These are phyloP conservation scores for Drosophila ogumai DNA, from an alignment of 1,140 invertebrate genomes.

Conservation along the genomic window DNA sequence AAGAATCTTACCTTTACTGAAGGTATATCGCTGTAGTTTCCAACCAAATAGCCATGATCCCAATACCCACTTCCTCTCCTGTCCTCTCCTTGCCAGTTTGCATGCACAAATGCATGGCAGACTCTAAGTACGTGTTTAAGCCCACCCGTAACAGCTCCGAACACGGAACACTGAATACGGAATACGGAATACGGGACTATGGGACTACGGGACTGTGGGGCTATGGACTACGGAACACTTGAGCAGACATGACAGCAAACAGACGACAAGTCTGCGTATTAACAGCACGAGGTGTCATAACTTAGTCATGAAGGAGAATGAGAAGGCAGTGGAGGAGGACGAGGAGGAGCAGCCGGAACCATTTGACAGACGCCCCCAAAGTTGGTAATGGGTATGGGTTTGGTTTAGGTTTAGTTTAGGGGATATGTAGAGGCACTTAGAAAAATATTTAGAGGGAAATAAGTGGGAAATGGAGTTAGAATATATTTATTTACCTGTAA, in stretches of 20 bases:
- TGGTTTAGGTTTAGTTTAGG: neutral
- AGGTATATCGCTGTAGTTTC: neutral
- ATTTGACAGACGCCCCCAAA: constrained; percentile 26
- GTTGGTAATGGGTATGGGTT: constrained; percentile 4
- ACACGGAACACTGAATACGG: constrained; percentile 18
- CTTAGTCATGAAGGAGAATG: constrained; percentile 46
- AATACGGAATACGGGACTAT: neutral
- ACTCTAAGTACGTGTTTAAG: constrained; percentile 72
- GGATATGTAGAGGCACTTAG: neutral
- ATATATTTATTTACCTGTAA: neutral
- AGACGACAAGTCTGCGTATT: constrained; percentile 56
- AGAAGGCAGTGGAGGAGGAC: neutral
- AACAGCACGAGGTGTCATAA: constrained; percentile 54
- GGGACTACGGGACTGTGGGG: neutral
- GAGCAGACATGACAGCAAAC: constrained; percentile 54
- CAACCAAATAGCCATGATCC: constrained; percentile 4
- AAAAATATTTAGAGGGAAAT: neutral
- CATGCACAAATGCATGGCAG: constrained; percentile 61
- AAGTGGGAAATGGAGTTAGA: too few species aligned
- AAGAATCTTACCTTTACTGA: neutral
- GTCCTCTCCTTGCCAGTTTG: constrained; percentile 7
- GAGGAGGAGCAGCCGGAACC: constrained; percentile 17
- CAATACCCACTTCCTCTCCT: neutral
- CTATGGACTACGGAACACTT: constrained; percentile 32
- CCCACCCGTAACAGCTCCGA: constrained; percentile 29